Evolutionary conservation across 2,113 vertebrate species (phyloP).

Genomic region (Pampusana beccarii): DNA sequence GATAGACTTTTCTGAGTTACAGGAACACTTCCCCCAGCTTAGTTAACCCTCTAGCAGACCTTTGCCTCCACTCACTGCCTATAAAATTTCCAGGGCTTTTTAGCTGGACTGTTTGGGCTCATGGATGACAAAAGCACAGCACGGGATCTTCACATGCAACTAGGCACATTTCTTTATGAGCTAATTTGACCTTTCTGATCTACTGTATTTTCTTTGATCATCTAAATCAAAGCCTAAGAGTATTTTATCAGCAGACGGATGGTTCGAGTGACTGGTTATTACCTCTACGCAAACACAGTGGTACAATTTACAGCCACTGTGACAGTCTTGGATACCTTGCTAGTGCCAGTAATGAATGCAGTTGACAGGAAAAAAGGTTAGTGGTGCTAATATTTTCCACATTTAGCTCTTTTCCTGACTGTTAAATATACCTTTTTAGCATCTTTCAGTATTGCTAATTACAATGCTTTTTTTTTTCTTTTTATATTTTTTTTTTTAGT

Average conservation of each 20-base stretch:
- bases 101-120: background rate
- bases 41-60: constrained; percentile 4
- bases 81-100: background rate
- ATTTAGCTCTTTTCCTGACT: background rate
- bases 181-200: background rate
- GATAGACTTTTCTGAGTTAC: background rate
- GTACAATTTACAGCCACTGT: background rate
- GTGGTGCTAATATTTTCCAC: background rate
- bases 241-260: background rate
- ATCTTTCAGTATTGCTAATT: background rate
- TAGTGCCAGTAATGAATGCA: background rate
- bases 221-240: background rate
- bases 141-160: background rate
- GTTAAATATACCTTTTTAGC: background rate
- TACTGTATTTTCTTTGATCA: background rate
- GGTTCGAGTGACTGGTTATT: background rate
- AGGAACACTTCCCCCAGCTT: background rate
- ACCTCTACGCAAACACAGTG: background rate
- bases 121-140: background rate
- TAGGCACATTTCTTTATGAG: background rate
- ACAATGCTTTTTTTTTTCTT: background rate
- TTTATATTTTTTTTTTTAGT: background rate
- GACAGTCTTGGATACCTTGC: background rate
- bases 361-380: background rate
- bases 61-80: background rate